Conservation (phyloP, 2,888 invertebrate genomes). For the Ophioninae sp. region DNA sequence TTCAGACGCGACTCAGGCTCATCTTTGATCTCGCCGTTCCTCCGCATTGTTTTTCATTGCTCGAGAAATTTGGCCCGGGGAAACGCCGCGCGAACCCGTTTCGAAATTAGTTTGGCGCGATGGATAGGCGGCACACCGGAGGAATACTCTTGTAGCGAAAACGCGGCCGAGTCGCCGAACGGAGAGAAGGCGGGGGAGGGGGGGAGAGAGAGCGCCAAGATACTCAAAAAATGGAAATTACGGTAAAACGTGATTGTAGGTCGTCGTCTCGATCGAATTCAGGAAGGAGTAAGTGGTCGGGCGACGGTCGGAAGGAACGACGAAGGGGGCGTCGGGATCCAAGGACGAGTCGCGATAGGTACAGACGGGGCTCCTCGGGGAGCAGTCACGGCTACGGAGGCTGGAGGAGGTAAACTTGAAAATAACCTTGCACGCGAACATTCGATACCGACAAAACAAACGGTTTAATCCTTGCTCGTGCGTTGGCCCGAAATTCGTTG, state of each 20-base stretch:
- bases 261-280: conserved; percentile 75
- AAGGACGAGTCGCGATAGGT: conserved; percentile 72
- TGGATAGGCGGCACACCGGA: background rate
- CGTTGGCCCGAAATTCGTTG: background rate
- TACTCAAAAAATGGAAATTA: conserved; percentile 51
- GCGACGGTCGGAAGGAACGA: conserved; percentile 60
- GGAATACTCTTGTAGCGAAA: background rate
- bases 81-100: background rate
- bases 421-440: background rate
- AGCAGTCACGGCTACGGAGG: conserved; percentile 70
- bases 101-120: background rate
- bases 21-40: background rate
- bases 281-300: conserved; percentile 73
- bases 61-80: background rate
- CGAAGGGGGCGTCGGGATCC: conserved; percentile 66
- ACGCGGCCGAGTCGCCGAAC: background rate
- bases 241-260: conserved; percentile 70
- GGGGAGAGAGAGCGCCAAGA: background rate
- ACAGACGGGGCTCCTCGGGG: conserved; percentile 70
- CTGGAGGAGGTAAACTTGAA: conserved; percentile 74
- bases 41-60: background rate
- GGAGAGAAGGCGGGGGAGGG: background rate
- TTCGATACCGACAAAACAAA: background rate
- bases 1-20: background rate
- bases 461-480: background rate